phyloP scores from a whole-genome alignment of 1,140 invertebrate genomes.

The Akabosia matsudoensis region DNA sequence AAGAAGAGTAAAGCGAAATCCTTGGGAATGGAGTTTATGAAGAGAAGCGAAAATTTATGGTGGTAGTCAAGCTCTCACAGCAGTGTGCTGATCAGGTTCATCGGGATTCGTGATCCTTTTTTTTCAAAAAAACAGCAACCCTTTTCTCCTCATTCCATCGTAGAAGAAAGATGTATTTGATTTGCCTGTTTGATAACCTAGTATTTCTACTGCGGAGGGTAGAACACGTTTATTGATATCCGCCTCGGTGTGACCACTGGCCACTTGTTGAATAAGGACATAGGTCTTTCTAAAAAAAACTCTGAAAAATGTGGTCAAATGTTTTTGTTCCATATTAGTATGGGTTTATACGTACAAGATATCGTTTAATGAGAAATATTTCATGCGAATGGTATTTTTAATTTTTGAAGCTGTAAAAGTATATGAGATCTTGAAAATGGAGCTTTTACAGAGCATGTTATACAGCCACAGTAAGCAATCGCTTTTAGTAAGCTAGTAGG shows the following conservation, averaged over 20 bases:
- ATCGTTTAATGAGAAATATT: neutral
- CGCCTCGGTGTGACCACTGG: no score
- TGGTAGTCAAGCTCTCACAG: constrained; percentile 13
- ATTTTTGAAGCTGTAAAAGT: neutral
- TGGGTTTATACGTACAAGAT: neutral
- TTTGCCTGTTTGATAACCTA: neutral
- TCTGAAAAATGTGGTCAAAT: no score
- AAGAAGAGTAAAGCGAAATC: constrained; percentile 3
- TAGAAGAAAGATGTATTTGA: neutral
- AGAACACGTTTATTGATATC: neutral
- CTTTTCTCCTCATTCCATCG: neutral
- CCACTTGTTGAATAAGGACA: no score
- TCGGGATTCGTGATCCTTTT: neutral
- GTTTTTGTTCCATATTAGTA: no score
- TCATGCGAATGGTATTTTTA: constrained; percentile 11
- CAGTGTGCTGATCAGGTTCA: constrained; percentile 8
- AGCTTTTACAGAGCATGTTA: no score
- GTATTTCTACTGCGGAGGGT: no score
- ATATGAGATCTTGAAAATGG: no score
- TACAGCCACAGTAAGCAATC: no score
- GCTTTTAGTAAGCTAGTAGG: no score
- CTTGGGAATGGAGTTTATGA: neutral
- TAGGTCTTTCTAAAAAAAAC: no score
- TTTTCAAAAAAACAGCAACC: neutral
- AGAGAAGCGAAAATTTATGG: neutral